Conservation (phyloP, 2,797 vertebrate species). For the Loriculus beryllinus region DNA sequence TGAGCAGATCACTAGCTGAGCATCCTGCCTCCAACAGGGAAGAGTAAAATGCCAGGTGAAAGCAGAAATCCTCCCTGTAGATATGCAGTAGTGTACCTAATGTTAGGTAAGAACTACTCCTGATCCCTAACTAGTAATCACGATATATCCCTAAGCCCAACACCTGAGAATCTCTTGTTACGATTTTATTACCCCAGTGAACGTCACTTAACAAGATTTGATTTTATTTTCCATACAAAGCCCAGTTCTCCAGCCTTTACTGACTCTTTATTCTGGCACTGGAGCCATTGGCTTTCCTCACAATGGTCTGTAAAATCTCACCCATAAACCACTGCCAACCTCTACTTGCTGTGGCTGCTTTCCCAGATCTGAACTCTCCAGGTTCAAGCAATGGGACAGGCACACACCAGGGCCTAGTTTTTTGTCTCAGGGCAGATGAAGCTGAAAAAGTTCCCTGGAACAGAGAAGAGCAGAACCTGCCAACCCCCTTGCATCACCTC, state of each 20-base stretch:
- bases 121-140: neutral
- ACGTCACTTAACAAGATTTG: neutral
- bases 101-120: neutral
- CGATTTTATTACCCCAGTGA: neutral
- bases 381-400: neutral
- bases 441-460: neutral
- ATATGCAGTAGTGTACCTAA: neutral
- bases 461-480: neutral
- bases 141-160: neutral
- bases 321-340: neutral
- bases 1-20: neutral
- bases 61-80: neutral
- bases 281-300: rapidly evolving
- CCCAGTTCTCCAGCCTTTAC: neutral
- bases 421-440: neutral
- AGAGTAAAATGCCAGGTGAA: neutral
- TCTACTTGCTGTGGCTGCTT: neutral
- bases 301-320: neutral
- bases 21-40: neutral
- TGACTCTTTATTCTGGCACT: neutral
- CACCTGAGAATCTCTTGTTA: neutral
- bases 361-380: neutral
- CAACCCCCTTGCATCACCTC: neutral
- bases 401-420: neutral
- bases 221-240: neutral